These are phyloP conservation scores for Rapana venosa DNA, from an alignment of 2,888 invertebrate species.

Conservation along the genomic window DNA sequence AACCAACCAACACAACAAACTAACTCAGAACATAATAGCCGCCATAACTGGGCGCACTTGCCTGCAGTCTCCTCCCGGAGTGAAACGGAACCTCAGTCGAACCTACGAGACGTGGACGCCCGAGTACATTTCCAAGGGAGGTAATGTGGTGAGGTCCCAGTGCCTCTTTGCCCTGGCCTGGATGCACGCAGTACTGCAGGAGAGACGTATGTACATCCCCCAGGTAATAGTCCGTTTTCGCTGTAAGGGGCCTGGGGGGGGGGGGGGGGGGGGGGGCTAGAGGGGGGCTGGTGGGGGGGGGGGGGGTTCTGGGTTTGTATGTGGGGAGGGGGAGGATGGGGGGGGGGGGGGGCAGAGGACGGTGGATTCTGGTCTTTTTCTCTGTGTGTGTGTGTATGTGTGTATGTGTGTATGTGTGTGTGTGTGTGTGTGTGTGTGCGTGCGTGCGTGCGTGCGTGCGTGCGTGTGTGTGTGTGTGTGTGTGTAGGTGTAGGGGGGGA, in stretches of 20 bases:
- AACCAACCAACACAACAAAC: too few relatives aligned
- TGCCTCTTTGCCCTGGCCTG: slow-evolving; percentile 88
- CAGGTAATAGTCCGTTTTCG: slow-evolving; percentile 78
- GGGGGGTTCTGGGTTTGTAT: background rate
- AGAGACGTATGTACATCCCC: slow-evolving; percentile 93
- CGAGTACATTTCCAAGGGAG: slow-evolving; percentile 76
- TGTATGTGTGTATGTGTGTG: background rate
- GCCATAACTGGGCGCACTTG: background rate
- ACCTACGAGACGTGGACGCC: slow-evolving; percentile 86
- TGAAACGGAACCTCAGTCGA: slow-evolving; percentile 88
- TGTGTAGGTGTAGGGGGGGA: too few relatives aligned
- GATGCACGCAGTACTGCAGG: slow-evolving; percentile 91
- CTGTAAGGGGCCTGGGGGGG: background rate
- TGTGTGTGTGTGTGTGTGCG: background rate
- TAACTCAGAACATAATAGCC: too few relatives aligned
- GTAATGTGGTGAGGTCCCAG: slow-evolving; percentile 78
- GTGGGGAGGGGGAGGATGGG: background rate
- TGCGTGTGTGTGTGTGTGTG: background rate
- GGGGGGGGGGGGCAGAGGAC: background rate
- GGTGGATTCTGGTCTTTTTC: background rate
- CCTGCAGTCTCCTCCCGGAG: slow-evolving; percentile 87
- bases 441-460: background rate
- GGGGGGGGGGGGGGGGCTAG: background rate
- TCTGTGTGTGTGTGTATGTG: background rate
- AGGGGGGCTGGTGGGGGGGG: background rate